Evolutionary conservation across 2,113 vertebrate species (phyloP), one percentile per base, ranked within the genome.

Genomic region (Eidolon helvum): DNA sequence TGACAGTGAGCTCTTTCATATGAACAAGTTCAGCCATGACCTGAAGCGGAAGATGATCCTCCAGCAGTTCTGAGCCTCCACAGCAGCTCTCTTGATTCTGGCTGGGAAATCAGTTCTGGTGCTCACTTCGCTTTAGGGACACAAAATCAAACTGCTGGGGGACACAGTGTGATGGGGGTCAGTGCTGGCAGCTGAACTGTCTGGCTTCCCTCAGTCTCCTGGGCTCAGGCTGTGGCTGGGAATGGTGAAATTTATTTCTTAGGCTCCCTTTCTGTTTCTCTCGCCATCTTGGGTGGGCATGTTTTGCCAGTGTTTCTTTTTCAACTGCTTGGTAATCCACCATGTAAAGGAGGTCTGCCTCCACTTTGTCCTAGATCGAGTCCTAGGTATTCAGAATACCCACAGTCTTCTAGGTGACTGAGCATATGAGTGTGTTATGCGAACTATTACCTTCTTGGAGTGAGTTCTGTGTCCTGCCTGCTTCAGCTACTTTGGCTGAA

Each of bases 11-110:
- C 96, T 99, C 63, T 99, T 99, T 98, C 98, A 96, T 96, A 98
- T 99, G 97, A 99, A 99, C 98, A 99, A 98, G 94, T 99, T 99
- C 98, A 99, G 98, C 97, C 99, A 99, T 3, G 99, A 99, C 19
- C 82, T 97, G 96, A 99, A 99, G 97, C 99, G 99, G 96, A 99
- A 99, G 87, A 98, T 99, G 79, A 99, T 99, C 82, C 88, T 99
- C 55, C 99, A 99, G 98, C 99, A 99, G 97, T 99, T 99, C 92
- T 99, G 95, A 98, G 95, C n/a, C 0, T 4, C 59, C 18, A 1
- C 15, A 21, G 50, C 14, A 45, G 15, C 19, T 4, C 15, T 10
- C 53, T 10, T 8, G 14, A 7, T 55, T 7, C 50, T 48, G 35
- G 48, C 30, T 21, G 24, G 28, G 69, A 28, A 16, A 30, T 40